Conservation (phyloP, 2,113 vertebrate species). For the Dicentrarchus labrax region DNA sequence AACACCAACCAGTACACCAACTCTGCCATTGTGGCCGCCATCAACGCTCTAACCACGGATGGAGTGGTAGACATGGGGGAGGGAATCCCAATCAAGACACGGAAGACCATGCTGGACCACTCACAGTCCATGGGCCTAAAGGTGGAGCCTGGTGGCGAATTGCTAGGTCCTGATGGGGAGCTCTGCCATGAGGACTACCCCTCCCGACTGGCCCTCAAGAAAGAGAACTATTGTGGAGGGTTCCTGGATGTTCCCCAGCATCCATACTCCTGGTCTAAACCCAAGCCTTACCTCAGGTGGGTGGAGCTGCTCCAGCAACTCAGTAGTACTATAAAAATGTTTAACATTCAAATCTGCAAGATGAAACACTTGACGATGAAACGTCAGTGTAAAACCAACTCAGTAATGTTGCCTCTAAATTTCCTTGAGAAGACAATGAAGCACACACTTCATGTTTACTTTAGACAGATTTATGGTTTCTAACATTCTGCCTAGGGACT, state of each 20-base stretch:
- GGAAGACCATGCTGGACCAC: conserved; percentile 91
- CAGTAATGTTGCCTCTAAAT: neutral
- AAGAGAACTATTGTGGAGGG: conserved; percentile 92
- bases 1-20: conserved; percentile 96
- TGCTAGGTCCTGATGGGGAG: conserved; percentile 85
- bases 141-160: conserved; percentile 90
- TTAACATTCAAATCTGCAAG: neutral
- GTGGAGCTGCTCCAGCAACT: conserved; percentile 34
- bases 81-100: conserved; percentile 92
- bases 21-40: conserved; percentile 95
- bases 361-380: neutral
- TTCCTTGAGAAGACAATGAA: conserved; percentile 22
- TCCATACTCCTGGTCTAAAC: conserved; percentile 93
- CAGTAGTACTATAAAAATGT: conserved; percentile 13
- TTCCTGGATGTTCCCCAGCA: conserved; percentile 95
- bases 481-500: conserved; percentile 15
- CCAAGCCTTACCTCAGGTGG: conserved; percentile 95
- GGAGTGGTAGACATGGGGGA: conserved; percentile 91
- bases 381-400: neutral
- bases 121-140: conserved; percentile 90
- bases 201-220: conserved; percentile 91
- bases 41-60: conserved; percentile 97
- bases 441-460: conserved; percentile 1
- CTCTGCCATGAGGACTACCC: conserved; percentile 91
- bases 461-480: conserved; percentile 41